Evolutionary conservation across 2,888 invertebrate species (phyloP).

Genomic region (Drosophila maculinotata): DNA sequence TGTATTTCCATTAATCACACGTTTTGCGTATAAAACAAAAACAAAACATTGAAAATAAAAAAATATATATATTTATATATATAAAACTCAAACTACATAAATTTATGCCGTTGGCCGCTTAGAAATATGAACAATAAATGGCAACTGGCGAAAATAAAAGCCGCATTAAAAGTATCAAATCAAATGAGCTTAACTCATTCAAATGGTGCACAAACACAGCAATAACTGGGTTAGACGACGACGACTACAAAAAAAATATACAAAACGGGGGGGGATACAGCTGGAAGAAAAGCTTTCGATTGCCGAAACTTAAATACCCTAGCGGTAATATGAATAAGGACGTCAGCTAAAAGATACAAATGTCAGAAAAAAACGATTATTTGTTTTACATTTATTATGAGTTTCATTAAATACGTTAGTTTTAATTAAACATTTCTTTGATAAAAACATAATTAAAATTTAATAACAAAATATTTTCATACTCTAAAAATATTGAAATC

Average conservation of each 20-base stretch:
- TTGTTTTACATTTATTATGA: too few species aligned
- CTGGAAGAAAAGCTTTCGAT: not conserved
- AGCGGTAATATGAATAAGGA: too few species aligned
- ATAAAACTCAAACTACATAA: slow-evolving; percentile 41
- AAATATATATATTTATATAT: not conserved
- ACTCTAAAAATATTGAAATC: too few species aligned
- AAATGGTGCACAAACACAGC: slow-evolving; percentile 54
- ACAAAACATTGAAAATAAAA: slow-evolving; percentile 1
- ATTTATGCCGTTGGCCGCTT: slow-evolving; percentile 36
- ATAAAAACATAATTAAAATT: too few species aligned
- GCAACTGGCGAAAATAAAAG: slow-evolving; percentile 55
- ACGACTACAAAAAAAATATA: not conserved
- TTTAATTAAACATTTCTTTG: too few species aligned
- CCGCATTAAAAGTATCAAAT: slow-evolving; percentile 62
- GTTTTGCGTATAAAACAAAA: slow-evolving; percentile 46
- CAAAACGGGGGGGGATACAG: not conserved
- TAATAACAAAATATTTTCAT: too few species aligned
- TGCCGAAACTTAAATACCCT: slow-evolving; percentile 17
- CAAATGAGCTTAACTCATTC: slow-evolving; percentile 64
- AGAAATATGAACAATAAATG: slow-evolving; percentile 53
- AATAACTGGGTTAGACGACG: slow-evolving; percentile 47
- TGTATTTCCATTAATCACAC: slow-evolving; percentile 53
- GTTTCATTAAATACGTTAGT: too few species aligned
- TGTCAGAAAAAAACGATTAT: too few species aligned
- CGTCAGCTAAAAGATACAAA: too few species aligned